Evolutionary conservation across 1,140 invertebrate genomes (phyloP).

Genomic region (Solenopsis invicta): DNA sequence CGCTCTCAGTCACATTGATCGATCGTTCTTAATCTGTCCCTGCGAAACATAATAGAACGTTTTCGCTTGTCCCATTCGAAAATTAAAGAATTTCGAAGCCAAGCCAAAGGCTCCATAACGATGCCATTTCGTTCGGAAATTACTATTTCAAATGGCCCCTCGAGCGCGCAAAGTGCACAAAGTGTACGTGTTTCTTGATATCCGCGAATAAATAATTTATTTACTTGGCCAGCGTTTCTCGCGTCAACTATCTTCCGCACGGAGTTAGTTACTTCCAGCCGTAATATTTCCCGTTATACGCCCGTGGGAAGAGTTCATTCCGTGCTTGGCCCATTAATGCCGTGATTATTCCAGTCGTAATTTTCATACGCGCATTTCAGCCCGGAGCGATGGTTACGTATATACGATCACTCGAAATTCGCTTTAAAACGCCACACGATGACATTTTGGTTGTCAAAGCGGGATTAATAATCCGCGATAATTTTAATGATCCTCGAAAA

Average conservation of each 20-base stretch:
- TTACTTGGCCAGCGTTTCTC: not conserved
- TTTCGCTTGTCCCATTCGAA: constrained; percentile 17
- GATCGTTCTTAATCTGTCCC: constrained; percentile 46
- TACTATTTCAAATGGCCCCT: not conserved
- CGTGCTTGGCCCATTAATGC: constrained; percentile 42
- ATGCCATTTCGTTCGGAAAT: not conserved
- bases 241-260: constrained; percentile 30
- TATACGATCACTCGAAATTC: constrained; percentile 35
- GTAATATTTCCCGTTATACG: constrained; percentile 17
- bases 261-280: constrained; percentile 9
- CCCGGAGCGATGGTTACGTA: not conserved
- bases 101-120: not conserved
- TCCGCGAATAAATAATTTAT: constrained; percentile 30
- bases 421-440: constrained; percentile 43
- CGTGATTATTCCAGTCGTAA: constrained; percentile 45
- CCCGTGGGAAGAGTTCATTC: not conserved
- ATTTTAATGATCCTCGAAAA: constrained; percentile 59
- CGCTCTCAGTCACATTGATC: constrained; percentile 33
- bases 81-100: constrained; percentile 11
- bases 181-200: constrained; percentile 19
- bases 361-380: constrained; percentile 43
- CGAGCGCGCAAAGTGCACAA: not conserved
- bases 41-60: constrained; percentile 14
- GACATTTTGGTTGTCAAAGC: constrained; percentile 50
- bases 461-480: constrained; percentile 45